Conservation (phyloP, 1,140 invertebrate species). For the Megalonaias nervosa region DNA sequence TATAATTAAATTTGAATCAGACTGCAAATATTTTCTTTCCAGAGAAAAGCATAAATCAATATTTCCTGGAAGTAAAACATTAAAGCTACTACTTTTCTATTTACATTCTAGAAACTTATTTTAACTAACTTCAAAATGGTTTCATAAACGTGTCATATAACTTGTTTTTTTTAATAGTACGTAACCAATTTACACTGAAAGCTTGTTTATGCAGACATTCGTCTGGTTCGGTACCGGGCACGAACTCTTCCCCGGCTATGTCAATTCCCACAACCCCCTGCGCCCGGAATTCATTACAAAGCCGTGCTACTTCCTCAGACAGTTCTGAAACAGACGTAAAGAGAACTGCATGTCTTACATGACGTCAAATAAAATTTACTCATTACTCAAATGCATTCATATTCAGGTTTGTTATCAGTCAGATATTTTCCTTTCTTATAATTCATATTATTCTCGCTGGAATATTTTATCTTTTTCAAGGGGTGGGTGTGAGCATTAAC, state of each 20-base stretch:
- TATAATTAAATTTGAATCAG: no score
- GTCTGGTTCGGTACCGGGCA: slow-evolving; percentile 55
- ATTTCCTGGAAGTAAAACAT: no score
- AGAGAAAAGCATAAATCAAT: no score
- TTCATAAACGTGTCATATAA: background rate
- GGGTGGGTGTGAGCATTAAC: background rate
- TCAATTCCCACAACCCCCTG: slow-evolving; percentile 78
- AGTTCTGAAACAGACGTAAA: slow-evolving; percentile 60
- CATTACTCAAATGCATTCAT: background rate
- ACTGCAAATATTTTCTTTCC: no score
- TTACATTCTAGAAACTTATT: no score
- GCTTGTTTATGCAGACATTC: slow-evolving; percentile 58
- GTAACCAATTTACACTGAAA: slow-evolving; percentile 48
- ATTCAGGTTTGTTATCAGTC: no score
- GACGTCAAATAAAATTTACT: background rate
- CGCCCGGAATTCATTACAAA: slow-evolving; percentile 72
- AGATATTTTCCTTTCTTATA: no score
- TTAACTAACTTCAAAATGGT: background rate
- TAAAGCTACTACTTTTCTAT: no score
- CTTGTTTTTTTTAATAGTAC: background rate
- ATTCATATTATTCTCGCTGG: no score
- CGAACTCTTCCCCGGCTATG: slow-evolving; percentile 74
- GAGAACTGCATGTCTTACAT: background rate
- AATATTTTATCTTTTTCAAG: background rate
- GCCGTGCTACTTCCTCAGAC: slow-evolving; percentile 71